Base-by-base conservation (phyloP, 2,888 invertebrate genomes). In the Sepiola atlantica region DNA sequence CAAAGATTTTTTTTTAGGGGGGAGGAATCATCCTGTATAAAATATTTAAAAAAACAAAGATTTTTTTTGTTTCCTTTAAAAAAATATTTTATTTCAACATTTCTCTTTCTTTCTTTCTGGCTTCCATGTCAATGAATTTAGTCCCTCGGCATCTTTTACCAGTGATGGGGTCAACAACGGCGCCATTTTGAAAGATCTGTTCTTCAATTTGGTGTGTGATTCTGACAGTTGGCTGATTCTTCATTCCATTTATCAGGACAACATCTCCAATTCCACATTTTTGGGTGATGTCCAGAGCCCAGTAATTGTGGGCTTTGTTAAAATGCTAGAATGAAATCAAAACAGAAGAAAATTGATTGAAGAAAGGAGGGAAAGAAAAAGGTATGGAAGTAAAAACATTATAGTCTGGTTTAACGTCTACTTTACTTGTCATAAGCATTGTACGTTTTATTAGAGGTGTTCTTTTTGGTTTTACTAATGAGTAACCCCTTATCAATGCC, bases 111-210 rank as follows among this genome's bases (percentile, higher is more conserved):
- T 92, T 92, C 32, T 54, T 55, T 18, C 92, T 92, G 92, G 55
- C 55, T 92, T 92, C 92, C 35, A 92, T 92, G 94, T 97, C 96
- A 93, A 96, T 94, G 95, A 96, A 97, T 55, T 96, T 94, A 35
- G 95, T 95, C 14, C 97, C 97, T 45, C 96, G 94, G 94, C 96
- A 97, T 20, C 95, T 94, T 35, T 95, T 94, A 14, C 97, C 97
- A 35, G 97, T 97, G 14, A 97, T 94, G n/a, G 97, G 97, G 94
- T 97, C 97, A 28, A 95, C 95, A 16, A 95, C 95, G 10, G 95
- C 95, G 28, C 97, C 97, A 45, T 95, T 94, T 94, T 96, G 95
- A 94, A 95, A 97, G 57, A 97, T 95, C 12, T 96, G 94, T 57
- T 96, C 96, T 45, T 95, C 95, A 32, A 97, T 94, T 94, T 96